Evolutionary conservation across 1,140 invertebrate genomes (phyloP).

Genomic region (Harpegnathos saltator): DNA sequence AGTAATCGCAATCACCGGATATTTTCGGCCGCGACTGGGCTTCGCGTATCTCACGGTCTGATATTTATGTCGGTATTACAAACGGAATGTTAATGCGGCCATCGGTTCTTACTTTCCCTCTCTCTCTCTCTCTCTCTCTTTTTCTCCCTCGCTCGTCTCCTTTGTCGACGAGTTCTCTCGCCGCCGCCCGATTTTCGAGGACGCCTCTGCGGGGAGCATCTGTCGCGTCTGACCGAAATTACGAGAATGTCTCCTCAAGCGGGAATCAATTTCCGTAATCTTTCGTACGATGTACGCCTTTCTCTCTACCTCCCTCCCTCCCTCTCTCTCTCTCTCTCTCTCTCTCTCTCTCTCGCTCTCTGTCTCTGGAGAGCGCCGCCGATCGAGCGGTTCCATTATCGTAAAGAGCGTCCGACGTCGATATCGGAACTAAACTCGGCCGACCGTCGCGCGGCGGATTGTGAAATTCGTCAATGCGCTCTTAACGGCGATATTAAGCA

Average conservation of each 20-base stretch:
- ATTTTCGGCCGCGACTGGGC: constrained; percentile 77
- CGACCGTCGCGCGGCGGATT: constrained; percentile 24
- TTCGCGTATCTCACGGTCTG: constrained; percentile 75
- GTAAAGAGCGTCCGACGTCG: constrained; percentile 47
- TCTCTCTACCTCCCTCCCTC: too few species aligned
- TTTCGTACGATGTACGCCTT: constrained; percentile 8
- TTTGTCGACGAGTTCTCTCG: constrained; percentile 35
- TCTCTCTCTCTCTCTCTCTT: too few species aligned
- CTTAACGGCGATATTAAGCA: constrained; percentile 42
- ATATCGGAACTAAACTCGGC: constrained; percentile 48
- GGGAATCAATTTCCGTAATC: constrained; percentile 54
- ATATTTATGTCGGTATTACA: constrained; percentile 78
- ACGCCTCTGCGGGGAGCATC: background rate
- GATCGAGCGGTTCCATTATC: constrained; percentile 40
- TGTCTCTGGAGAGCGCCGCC: constrained; percentile 23
- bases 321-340: too few species aligned
- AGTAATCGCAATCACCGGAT: constrained; percentile 77
- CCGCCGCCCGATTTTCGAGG: constrained; percentile 62
- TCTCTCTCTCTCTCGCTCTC: too few species aligned
- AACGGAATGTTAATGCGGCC: constrained; percentile 75
- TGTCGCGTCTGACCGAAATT: constrained; percentile 14
- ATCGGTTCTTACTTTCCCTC: constrained; percentile 39
- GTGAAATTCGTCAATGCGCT: constrained; percentile 53
- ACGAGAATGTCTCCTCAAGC: constrained; percentile 31
- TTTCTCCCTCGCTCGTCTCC: constrained; percentile 42